Conservation (phyloP, 2,113 vertebrate species). For the Pyxicephalus adspersus region DNA sequence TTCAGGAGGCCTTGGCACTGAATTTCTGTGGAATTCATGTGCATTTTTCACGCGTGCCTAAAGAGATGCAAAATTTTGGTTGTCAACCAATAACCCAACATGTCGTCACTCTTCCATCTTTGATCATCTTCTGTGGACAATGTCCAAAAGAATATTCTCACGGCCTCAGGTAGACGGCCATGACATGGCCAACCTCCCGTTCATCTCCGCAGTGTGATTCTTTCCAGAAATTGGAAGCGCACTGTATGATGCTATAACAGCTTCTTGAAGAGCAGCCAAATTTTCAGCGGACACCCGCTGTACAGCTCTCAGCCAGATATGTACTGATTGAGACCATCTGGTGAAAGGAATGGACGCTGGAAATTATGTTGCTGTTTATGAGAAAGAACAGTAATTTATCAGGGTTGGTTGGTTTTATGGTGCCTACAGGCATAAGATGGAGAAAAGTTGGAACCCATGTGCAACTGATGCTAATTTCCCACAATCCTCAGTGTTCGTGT, state of each 20-base stretch:
- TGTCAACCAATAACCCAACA: constrained; percentile 4
- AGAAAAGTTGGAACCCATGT: too few relatives aligned
- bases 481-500: too few relatives aligned
- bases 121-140: constrained; percentile 35
- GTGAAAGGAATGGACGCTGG: constrained; percentile 20
- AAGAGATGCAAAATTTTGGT: constrained; percentile 23
- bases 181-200: not conserved
- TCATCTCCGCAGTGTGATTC: constrained; percentile 28
- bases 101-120: constrained; percentile 18
- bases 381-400: not conserved
- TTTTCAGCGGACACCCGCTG: constrained; percentile 11
- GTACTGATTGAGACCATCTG: constrained; percentile 38
- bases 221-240: constrained; percentile 30
- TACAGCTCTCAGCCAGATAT: constrained; percentile 24
- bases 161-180: constrained; percentile 48
- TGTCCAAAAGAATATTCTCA: constrained; percentile 50
- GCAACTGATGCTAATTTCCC: too few relatives aligned
- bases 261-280: constrained; percentile 34
- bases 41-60: constrained; percentile 35
- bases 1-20: constrained; percentile 18
- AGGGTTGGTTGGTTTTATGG: too few relatives aligned
- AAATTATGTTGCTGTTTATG: not conserved
- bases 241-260: constrained; percentile 38
- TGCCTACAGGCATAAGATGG: too few relatives aligned
- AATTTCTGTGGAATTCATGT: constrained; percentile 3